phyloP scores from a whole-genome alignment of 2,888 invertebrate genomes.

The Theodoxus fluviatilis region DNA sequence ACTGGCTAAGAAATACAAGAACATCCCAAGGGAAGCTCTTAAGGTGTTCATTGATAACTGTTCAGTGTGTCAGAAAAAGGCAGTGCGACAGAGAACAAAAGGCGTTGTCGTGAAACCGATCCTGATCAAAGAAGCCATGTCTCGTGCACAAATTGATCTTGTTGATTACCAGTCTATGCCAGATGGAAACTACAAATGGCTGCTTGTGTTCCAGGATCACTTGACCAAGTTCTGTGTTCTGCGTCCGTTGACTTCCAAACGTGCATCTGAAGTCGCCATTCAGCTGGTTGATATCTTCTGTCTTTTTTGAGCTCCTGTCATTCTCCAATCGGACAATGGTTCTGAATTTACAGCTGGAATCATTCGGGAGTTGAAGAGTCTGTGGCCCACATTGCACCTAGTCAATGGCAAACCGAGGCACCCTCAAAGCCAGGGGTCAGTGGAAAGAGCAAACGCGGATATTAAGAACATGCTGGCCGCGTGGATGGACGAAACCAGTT shows the following conservation, averaged over 20 bases:
- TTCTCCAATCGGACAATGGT: constrained; percentile 29
- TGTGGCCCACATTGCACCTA: constrained; percentile 33
- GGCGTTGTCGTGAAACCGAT: neutral
- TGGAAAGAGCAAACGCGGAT: constrained; percentile 33
- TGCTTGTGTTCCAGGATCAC: constrained; percentile 11
- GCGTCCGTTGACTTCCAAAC: constrained; percentile 7
- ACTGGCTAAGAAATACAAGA: constrained; percentile 11
- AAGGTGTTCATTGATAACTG: constrained; percentile 19
- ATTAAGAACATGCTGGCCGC: constrained; percentile 35
- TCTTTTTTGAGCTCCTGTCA: neutral
- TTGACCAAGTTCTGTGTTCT: constrained; percentile 17
- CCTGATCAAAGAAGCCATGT: constrained; percentile 3
- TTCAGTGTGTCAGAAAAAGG: constrained; percentile 7
- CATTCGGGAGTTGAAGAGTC: constrained; percentile 25
- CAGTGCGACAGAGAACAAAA: neutral
- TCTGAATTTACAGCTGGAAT: constrained; percentile 33
- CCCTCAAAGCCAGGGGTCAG: constrained; percentile 32
- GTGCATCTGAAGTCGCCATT: constrained; percentile 12
- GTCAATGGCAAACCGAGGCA: constrained; percentile 34
- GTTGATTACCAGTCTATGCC: constrained; percentile 16
- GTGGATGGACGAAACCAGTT: constrained; percentile 33
- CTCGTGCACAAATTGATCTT: constrained; percentile 20
- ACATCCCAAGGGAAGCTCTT: neutral
- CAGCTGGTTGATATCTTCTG: constrained; percentile 10
- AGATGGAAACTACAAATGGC: constrained; percentile 13